Conservation (phyloP, 2,888 invertebrate genomes). For the Drosophila percnosoma region DNA sequence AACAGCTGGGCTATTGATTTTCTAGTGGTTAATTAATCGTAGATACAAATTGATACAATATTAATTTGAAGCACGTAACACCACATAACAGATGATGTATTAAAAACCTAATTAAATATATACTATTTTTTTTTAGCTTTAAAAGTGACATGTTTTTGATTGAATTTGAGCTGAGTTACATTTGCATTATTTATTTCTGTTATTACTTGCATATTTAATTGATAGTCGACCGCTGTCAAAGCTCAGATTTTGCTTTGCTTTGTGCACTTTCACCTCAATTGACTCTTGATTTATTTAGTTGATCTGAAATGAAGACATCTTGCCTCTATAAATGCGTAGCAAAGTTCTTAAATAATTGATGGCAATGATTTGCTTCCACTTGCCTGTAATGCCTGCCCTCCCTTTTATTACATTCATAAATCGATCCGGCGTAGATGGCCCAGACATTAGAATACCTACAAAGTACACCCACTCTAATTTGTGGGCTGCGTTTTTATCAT, state of each 20-base stretch:
- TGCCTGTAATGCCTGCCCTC: background rate
- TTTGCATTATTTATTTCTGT: background rate
- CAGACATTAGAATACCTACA: slow-evolving; percentile 10
- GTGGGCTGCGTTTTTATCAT: slow-evolving; percentile 27
- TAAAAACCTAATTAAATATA: background rate
- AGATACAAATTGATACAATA: background rate
- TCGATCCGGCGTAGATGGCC: slow-evolving; percentile 15
- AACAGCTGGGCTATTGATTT: background rate
- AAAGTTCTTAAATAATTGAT: background rate
- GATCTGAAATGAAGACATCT: background rate
- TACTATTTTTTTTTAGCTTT: background rate
- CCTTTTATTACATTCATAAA: slow-evolving; percentile 32
- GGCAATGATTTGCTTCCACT: background rate
- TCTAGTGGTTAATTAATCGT: background rate
- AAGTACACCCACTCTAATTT: slow-evolving; percentile 8
- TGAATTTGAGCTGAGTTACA: background rate
- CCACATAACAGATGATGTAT: background rate
- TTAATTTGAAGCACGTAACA: background rate
- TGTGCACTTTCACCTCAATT: background rate
- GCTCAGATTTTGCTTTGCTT: background rate
- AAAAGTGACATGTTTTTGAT: background rate
- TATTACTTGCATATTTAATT: background rate
- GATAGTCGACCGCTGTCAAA: background rate
- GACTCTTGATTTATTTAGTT: slow-evolving; percentile 1
- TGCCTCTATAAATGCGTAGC: background rate